Conservation (phyloP, 2,888 invertebrate species). For the Plagodis pulveraria region DNA sequence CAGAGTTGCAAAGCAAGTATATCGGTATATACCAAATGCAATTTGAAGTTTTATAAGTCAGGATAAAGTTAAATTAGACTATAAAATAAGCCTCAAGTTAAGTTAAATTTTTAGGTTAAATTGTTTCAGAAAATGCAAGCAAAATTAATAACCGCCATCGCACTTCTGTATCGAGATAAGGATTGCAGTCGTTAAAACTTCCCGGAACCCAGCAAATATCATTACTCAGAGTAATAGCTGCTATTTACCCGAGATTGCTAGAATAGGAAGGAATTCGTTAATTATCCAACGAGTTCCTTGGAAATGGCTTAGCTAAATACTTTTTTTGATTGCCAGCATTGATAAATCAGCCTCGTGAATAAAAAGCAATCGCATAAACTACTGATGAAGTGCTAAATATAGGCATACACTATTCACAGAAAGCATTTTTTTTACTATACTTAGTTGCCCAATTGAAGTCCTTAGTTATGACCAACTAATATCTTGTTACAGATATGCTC, state of each 20-base stretch:
- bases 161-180: not conserved
- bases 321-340: too few relatives aligned
- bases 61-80: too few relatives aligned
- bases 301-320: not conserved
- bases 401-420: too few relatives aligned
- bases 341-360: too few relatives aligned
- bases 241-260: constrained; percentile 11
- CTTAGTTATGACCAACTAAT: not conserved
- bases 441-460: not conserved
- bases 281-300: not conserved
- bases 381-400: too few relatives aligned
- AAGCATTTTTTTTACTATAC: not conserved
- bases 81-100: too few relatives aligned
- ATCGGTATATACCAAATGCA: too few relatives aligned
- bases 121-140: constrained; percentile 1
- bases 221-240: constrained; percentile 15
- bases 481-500: constrained; percentile 80
- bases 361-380: too few relatives aligned
- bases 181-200: constrained; percentile 24
- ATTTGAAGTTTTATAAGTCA: too few relatives aligned
- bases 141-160: constrained; percentile 4
- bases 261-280: constrained; percentile 12
- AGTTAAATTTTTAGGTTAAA: too few relatives aligned
- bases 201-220: constrained; percentile 13
- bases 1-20: too few relatives aligned